phyloP scores from a whole-genome alignment of 2,113 vertebrate species.

The Cebus imitator region DNA sequence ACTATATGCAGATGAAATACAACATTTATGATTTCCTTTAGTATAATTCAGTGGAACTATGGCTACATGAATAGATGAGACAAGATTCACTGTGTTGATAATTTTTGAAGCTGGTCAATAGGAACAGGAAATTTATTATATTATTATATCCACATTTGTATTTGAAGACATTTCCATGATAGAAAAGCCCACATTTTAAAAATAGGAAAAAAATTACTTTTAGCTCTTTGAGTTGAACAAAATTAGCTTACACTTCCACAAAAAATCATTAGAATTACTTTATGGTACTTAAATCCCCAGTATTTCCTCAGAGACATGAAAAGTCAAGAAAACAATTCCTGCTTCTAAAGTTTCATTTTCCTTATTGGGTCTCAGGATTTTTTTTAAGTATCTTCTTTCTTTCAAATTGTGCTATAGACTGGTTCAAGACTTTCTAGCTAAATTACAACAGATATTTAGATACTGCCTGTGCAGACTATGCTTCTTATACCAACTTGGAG shows the following conservation, averaged over 20 bases:
- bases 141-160: not conserved
- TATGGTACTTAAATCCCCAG: not conserved
- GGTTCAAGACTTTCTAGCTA: not conserved
- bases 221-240: not conserved
- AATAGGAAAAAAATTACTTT: not conserved
- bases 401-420: not conserved
- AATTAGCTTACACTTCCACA: not conserved
- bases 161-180: not conserved
- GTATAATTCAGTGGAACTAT: not conserved
- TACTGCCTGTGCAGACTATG: not conserved
- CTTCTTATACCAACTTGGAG: not conserved
- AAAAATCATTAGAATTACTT: not conserved
- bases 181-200: not conserved
- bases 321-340: not conserved
- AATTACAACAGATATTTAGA: not conserved
- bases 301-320: not conserved
- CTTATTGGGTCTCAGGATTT: not conserved
- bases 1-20: not conserved
- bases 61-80: not conserved
- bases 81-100: not conserved
- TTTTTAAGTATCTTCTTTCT: not conserved
- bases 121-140: not conserved
- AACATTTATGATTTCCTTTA: not conserved
- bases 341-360: not conserved
- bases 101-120: not conserved